Conservation (phyloP, 2,113 vertebrate species). For the Phylloscopus trochiloides region DNA sequence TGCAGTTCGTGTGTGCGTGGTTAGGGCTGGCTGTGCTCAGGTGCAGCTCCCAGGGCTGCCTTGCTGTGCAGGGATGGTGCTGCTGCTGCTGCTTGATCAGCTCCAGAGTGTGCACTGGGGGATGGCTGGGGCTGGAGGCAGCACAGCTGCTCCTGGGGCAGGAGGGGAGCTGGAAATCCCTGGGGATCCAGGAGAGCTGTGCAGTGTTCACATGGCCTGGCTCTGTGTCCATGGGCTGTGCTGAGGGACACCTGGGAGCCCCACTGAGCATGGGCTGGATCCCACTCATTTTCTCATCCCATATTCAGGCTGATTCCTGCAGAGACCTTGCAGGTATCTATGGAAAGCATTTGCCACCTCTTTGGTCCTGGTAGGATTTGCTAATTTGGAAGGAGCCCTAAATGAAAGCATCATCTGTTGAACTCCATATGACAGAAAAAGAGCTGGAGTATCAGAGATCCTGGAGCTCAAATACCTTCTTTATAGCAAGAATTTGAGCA, state of each 20-base stretch:
- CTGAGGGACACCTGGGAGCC: background rate
- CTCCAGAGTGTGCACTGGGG: rapidly evolving
- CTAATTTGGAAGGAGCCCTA: background rate
- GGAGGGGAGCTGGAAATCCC: background rate
- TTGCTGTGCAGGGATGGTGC: background rate
- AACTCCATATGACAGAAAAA: background rate
- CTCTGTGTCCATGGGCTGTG: background rate
- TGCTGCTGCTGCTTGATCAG: background rate
- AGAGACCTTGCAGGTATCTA: background rate
- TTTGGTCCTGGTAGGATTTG: background rate
- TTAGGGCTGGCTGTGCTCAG: background rate
- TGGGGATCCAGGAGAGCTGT: background rate
- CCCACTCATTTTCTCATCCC: background rate
- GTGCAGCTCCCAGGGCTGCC: background rate
- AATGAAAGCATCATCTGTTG: background rate
- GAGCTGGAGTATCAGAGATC: background rate
- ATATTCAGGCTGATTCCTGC: background rate
- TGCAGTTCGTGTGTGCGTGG: background rate
- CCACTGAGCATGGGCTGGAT: background rate
- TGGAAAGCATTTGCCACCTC: background rate
- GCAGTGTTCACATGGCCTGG: background rate
- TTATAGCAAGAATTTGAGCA: background rate
- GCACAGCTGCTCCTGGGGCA: background rate
- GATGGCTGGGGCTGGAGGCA: background rate
- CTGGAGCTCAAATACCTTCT: background rate